Conservation (phyloP, 2,113 vertebrate genomes). For the Clinocottus analis region DNA sequence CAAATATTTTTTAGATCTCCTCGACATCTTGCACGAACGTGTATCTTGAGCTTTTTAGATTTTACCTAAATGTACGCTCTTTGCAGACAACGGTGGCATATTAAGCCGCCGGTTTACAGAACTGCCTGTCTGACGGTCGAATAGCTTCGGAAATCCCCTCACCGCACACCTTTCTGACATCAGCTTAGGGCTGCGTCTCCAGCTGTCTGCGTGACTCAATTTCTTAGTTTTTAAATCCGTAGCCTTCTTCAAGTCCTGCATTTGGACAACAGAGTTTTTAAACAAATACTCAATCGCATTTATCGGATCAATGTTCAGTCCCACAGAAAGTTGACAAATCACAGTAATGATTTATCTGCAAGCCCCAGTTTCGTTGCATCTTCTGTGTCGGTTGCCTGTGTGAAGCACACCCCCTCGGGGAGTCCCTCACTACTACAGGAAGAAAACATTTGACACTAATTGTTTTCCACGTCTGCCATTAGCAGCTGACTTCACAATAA, state of each 20-base stretch:
- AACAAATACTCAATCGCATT: background rate
- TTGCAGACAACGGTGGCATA: background rate
- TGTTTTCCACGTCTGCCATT: constrained; percentile 76
- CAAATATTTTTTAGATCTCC: background rate
- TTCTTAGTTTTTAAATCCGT: background rate
- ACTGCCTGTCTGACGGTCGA: background rate
- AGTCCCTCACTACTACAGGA: constrained; percentile 64
- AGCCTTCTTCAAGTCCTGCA: background rate
- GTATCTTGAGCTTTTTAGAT: background rate
- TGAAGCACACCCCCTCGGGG: constrained; percentile 61
- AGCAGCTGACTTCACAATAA: constrained; percentile 57
- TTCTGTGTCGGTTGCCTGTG: constrained; percentile 31
- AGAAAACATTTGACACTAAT: constrained; percentile 77
- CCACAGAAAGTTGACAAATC: background rate
- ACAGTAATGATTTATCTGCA: background rate
- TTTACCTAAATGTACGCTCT: background rate
- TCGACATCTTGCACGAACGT: background rate
- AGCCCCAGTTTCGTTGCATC: constrained; percentile 24
- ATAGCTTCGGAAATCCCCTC: background rate
- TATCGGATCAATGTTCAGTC: background rate
- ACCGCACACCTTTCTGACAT: background rate
- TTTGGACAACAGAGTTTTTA: background rate
- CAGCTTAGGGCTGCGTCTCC: background rate
- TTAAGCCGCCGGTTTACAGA: background rate
- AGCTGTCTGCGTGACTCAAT: background rate